Conservation (phyloP, 2,888 invertebrate genomes). For the Pandemis heparana region DNA sequence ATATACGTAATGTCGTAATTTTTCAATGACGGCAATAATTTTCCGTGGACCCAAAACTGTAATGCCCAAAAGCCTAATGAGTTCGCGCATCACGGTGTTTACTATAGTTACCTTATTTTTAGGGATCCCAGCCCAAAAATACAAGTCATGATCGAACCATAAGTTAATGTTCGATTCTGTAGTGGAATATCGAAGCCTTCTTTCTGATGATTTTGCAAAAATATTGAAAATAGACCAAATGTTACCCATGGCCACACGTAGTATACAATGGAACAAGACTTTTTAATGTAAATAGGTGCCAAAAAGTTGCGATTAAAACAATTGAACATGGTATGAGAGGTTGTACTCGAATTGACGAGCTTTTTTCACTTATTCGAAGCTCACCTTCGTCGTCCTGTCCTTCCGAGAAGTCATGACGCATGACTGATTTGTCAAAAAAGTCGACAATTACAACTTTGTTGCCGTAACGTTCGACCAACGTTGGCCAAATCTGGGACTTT, state of each 20-base stretch:
- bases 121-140: conserved; percentile 21
- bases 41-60: conserved; percentile 50
- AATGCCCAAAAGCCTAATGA: conserved; percentile 66
- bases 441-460: conserved; percentile 72
- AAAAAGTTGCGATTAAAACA: not conserved
- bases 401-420: conserved; percentile 75
- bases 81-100: conserved; percentile 59
- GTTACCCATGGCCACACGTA: not conserved
- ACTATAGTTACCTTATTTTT: conserved; percentile 38
- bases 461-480: conserved; percentile 55
- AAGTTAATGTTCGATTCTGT: conserved; percentile 27
- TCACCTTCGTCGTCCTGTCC: conserved; percentile 71
- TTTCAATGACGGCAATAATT: conserved; percentile 65
- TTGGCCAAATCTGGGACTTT: conserved; percentile 65
- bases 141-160: conserved; percentile 27
- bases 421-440: conserved; percentile 57
- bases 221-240: not conserved
- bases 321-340: not conserved
- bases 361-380: conserved; percentile 60
- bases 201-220: conserved; percentile 4
- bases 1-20: conserved; percentile 59
- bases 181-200: not conserved
- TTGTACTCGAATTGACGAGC: conserved; percentile 13
- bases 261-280: not conserved
- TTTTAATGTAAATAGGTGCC: not conserved